A percentile compares a stretch with the other conserved stretches of the same genome.
phyloP scores from a whole-genome alignment of 2,113 vertebrate species.

The Microtus pennsylvanicus region DNA sequence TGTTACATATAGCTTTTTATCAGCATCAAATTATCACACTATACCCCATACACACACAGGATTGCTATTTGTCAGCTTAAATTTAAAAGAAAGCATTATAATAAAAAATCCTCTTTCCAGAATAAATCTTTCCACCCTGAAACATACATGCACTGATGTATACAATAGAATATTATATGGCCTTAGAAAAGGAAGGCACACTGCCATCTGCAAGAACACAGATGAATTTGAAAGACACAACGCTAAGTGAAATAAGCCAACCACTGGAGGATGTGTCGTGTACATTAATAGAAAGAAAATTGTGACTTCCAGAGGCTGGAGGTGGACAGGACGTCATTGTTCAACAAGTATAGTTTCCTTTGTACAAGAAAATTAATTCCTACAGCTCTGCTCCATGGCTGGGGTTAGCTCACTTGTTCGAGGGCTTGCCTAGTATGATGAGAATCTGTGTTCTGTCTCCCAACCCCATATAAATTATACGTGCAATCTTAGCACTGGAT shows the following conservation, averaged over 20 bases:
- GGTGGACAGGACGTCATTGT: neutral
- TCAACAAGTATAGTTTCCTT: neutral
- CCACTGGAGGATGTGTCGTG: neutral
- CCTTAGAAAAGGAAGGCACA: neutral
- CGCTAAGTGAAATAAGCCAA: neutral
- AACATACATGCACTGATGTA: neutral
- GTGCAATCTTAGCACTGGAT: neutral
- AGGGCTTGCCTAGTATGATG: neutral
- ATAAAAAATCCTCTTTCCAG: neutral
- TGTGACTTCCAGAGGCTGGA: neutral
- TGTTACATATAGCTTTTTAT: neutral
- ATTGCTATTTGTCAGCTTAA: neutral
- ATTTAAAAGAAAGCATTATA: neutral
- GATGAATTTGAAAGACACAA: too few species aligned
- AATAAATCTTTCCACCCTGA: too few species aligned
- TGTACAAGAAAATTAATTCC: neutral
- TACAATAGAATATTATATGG: neutral
- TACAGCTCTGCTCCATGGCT: neutral
- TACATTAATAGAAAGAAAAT: neutral
- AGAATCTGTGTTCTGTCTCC: neutral
- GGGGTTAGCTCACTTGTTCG: neutral
- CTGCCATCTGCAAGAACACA: neutral
- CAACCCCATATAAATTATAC: neutral
- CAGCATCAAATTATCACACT: neutral
- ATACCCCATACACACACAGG: neutral